A percentile compares a stretch with the other conserved stretches of the same genome.
Evolutionary conservation across 2,797 vertebrate species (phyloP).

Genomic region (Numenius phaeopus): DNA sequence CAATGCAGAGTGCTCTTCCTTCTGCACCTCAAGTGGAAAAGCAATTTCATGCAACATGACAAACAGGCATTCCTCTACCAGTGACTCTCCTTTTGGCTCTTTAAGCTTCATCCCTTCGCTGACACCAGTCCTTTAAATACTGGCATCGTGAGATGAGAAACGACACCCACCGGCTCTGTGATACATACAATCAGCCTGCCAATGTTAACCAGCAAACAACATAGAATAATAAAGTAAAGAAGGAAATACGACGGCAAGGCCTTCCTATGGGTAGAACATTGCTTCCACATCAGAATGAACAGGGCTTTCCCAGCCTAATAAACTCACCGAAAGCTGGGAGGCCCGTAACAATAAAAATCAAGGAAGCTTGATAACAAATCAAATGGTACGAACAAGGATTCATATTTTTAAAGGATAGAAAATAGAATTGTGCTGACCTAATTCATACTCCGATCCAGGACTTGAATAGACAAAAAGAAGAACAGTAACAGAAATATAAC

Average conservation of each 20-base stretch:
- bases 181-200: background rate
- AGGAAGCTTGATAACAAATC: background rate
- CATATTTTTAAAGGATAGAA: background rate
- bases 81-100: background rate
- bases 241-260: background rate
- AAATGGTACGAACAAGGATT: background rate
- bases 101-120: background rate
- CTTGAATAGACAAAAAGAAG: background rate
- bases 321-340: background rate
- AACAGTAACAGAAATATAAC: background rate
- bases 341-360: background rate
- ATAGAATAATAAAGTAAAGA: background rate
- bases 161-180: background rate
- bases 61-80: background rate
- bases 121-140: background rate
- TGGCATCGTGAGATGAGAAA: background rate
- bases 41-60: background rate
- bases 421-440: background rate
- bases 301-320: background rate
- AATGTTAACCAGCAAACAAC: background rate
- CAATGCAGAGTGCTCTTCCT: background rate
- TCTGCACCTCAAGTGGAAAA: background rate
- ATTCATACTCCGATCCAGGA: background rate
- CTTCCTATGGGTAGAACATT: background rate
- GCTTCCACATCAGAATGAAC: background rate